Evolutionary conservation across 2,888 invertebrate genomes (phyloP).

Genomic region (Cosmia pyralina): DNA sequence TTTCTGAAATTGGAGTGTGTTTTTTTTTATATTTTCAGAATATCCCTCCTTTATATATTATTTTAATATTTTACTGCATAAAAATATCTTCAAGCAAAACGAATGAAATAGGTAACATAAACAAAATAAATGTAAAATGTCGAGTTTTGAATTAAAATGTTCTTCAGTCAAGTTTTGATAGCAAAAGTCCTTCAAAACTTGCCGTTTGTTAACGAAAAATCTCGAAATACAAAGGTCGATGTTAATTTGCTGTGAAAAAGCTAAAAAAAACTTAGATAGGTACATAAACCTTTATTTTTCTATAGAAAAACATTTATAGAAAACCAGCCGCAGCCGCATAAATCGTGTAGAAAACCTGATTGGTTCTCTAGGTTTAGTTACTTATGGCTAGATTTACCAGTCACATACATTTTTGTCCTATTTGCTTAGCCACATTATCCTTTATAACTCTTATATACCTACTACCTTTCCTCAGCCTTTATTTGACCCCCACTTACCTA

Average conservation of each 20-base stretch:
- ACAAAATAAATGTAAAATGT: constrained; percentile 1
- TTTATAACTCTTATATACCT: too few relatives aligned
- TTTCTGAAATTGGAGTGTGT: background rate
- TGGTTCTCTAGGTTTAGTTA: background rate
- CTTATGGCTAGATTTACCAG: constrained; percentile 3
- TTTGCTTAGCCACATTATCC: background rate
- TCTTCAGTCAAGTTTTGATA: constrained; percentile 1
- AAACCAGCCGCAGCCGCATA: constrained; percentile 3
- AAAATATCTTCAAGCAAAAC: background rate
- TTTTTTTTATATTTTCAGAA: background rate
- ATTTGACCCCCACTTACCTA: background rate
- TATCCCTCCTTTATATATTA: background rate
- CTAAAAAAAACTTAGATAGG: background rate
- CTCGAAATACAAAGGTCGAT: constrained; percentile 23
- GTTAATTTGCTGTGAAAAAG: constrained; percentile 4
- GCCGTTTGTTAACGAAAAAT: constrained; percentile 26
- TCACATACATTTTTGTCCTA: background rate
- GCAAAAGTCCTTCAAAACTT: constrained; percentile 24
- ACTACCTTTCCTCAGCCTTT: background rate
- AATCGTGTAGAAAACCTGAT: constrained; percentile 11
- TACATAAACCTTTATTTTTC: constrained; percentile 11
- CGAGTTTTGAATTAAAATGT: background rate
- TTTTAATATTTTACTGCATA: background rate
- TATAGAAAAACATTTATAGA: background rate
- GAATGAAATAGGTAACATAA: background rate